Conservation (phyloP, 2,113 vertebrate genomes). For the Scatophagus argus region DNA sequence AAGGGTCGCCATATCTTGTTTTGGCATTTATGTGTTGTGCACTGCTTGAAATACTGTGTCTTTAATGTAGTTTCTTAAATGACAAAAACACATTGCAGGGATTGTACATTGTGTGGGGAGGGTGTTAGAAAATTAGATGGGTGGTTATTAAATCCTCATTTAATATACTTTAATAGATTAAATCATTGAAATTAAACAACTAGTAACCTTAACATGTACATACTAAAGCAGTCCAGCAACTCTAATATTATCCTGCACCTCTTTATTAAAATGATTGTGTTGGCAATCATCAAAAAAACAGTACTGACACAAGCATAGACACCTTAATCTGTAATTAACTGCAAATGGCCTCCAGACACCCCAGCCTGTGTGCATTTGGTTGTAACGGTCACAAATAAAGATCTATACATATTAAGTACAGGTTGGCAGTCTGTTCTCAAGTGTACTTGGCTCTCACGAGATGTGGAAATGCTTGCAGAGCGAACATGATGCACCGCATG, state of each 20-base stretch:
- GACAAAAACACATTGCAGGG: constrained; percentile 17
- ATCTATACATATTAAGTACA: constrained; percentile 8
- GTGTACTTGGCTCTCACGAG: constrained; percentile 26
- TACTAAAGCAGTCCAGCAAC: constrained; percentile 24
- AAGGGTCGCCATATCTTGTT: constrained; percentile 4
- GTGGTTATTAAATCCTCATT: constrained; percentile 30
- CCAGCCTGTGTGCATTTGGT: not conserved
- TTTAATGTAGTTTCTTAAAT: constrained; percentile 38
- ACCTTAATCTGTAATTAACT: constrained; percentile 16
- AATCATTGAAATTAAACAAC: constrained; percentile 16
- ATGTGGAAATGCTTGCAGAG: constrained; percentile 48
- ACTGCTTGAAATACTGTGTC: constrained; percentile 41
- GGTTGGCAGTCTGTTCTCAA: constrained; percentile 7
- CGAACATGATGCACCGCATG: constrained; percentile 72
- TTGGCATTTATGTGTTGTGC: constrained; percentile 47
- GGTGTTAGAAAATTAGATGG: constrained; percentile 32
- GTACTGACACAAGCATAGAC: constrained; percentile 2
- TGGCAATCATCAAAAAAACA: constrained; percentile 11
- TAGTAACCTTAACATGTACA: constrained; percentile 3
- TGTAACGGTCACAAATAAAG: constrained; percentile 17
- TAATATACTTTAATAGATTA: constrained; percentile 18
- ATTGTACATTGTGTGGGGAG: constrained; percentile 11
- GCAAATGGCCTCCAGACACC: constrained; percentile 12
- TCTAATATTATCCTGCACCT: constrained; percentile 1
- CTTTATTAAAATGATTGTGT: constrained; percentile 22